A percentile compares a stretch with the other conserved stretches of the same genome.
Conservation (phyloP, 1,140 invertebrate genomes). For the Sinonovacula constricta region DNA sequence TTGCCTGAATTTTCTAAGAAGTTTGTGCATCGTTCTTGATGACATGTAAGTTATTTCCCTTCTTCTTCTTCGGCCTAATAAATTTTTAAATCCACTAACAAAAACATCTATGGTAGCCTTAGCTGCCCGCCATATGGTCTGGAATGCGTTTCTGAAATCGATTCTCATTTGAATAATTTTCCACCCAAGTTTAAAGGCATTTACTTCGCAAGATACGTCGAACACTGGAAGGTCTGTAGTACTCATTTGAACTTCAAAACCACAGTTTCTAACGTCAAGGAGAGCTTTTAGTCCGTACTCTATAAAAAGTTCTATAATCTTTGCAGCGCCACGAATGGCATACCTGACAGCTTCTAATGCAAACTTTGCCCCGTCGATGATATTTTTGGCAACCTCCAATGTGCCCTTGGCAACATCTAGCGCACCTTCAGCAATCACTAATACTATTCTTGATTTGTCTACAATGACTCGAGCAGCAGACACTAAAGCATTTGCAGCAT, state of each 20-base stretch:
- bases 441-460: constrained; percentile 45
- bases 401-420: constrained; percentile 30
- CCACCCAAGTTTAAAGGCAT: constrained; percentile 47
- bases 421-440: constrained; percentile 28
- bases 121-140: constrained; percentile 48
- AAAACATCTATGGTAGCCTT: constrained; percentile 30
- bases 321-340: constrained; percentile 15
- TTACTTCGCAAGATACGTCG: constrained; percentile 51
- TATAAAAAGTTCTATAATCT: constrained; percentile 28
- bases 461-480: constrained; percentile 43
- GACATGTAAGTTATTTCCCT: constrained; percentile 11
- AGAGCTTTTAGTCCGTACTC: constrained; percentile 26
- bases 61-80: constrained; percentile 11
- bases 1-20: not conserved
- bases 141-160: constrained; percentile 44
- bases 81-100: constrained; percentile 5
- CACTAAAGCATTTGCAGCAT: constrained; percentile 31
- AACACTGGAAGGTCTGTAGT: constrained; percentile 37
- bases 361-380: constrained; percentile 31
- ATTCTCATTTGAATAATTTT: constrained; percentile 21
- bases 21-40: constrained; percentile 4
- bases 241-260: constrained; percentile 41
- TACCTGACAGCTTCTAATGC: constrained; percentile 48
- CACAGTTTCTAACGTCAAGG: constrained; percentile 50
- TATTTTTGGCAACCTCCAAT: constrained; percentile 22